phyloP scores from a whole-genome alignment of 2,113 vertebrate species.

The Nothocercus nigrocapillus region DNA sequence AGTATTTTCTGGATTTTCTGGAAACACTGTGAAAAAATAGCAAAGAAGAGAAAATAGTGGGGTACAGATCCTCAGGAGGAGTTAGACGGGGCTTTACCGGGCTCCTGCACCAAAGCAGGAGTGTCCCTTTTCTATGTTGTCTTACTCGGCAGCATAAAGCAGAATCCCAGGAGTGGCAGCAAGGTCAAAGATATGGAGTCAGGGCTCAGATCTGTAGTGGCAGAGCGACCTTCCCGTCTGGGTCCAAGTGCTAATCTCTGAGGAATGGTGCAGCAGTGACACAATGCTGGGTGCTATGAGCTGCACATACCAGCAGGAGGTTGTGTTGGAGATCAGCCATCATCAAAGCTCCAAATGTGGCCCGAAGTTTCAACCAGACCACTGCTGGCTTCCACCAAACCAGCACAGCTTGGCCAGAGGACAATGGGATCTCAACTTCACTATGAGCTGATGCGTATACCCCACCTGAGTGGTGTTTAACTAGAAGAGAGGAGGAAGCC shows the following conservation, averaged over 20 bases:
- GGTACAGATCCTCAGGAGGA: background rate
- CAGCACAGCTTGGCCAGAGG: background rate
- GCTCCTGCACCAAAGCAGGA: background rate
- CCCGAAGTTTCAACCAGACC: background rate
- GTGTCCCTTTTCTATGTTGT: background rate
- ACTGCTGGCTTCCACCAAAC: background rate
- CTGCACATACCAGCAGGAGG: background rate
- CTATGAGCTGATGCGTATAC: background rate
- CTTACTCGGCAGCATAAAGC: background rate
- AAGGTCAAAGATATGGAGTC: background rate
- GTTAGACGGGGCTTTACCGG: background rate
- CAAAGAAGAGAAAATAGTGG: background rate
- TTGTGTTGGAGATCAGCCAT: accelerated
- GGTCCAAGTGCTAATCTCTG: background rate
- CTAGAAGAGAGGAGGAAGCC: background rate
- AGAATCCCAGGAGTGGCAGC: background rate
- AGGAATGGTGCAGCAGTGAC: background rate
- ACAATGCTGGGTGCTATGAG: background rate
- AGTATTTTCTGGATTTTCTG: background rate
- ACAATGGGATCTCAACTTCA: background rate
- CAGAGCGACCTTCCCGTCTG: background rate
- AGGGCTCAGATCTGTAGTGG: background rate
- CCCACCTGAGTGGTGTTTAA: background rate
- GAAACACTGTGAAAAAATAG: background rate
- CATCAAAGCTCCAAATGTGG: background rate